Evolutionary conservation across 2,888 invertebrate genomes (phyloP), one percentile per base, ranked within the genome.

Genomic region (Horisme vitalbata): DNA sequence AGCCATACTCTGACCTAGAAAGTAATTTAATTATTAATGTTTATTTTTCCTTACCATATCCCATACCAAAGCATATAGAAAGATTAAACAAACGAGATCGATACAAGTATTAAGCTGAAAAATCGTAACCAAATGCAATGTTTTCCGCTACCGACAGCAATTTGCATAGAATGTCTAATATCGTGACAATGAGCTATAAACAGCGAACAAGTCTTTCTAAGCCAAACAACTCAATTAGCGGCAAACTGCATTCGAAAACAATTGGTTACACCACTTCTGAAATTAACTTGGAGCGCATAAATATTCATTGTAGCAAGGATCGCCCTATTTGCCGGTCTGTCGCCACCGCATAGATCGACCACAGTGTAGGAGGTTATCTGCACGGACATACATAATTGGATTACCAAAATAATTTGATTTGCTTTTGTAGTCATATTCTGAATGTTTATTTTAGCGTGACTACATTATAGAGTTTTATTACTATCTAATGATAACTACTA

Each of bases 271-370:
- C 63, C 59, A 66, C 69, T 68, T 72, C 68, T 65, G 67, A 79
- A 76, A 73, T 71, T 68, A 67, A 72, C 74, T 74, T 75, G 61
- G 67, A 60, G 55, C 52, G 57, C 68, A 79, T 81, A 77, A 79
- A 83, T 81, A 82, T 84, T 82, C 79, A 86, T 82, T 68, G 78
- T 65, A 58, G 56, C 62, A 68, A 70, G 72, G 48, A 76, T 77
- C 71, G 74, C 65, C 74, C 81, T 79, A 84, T 86, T 85, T 83
- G 75, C 81, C 80, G 74, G 73, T 69, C 75, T 78, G 77, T 77
- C 79, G 78, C 79, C 73, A 59, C 65, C 71, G 68, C 63, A 64
- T 65, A 72, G 68, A 64, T 66, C 59, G n/a, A 11, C 27, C 33
- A 33, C 27, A 38, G 45, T 27, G 21, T 37, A 26, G 4, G 13